Base-by-base conservation (phyloP, 2,797 vertebrate genomes). In the Siniperca obscura region DNA sequence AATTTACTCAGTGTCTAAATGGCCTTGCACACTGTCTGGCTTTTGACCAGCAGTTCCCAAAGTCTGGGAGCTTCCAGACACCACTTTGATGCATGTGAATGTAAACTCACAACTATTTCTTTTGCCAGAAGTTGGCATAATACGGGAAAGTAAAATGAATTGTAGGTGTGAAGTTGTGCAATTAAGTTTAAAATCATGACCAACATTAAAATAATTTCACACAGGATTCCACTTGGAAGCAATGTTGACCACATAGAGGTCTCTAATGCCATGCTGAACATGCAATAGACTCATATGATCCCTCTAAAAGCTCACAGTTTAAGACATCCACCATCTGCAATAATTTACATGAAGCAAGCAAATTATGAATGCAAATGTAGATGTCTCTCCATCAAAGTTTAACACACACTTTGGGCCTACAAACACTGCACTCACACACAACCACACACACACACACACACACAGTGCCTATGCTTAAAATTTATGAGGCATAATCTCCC, bases 401-500 rank as follows among this genome's bases (percentile, higher is more conserved):
- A 86, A 87, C 70, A 67, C 74, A 74, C 76, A 87, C 83, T 74
- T 46, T 74, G 70, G 78, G 78, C 74, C 76, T 46, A 83, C 59
- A 86, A 87, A 84, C 59, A 48, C 17, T 30, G 70, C 57, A 62
- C 57, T 13, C 46, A 70, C 71, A 68, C 50, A 67, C 74, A 76
- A 50, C 56, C 48, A 46, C 52, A 56, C 44, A 52, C 38, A 64
- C 68, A 76, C 68, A 76, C 38, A 65, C 72, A 72, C 79, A 88
- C 67, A 69, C 61, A 40, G 48, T 72, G 60, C 30, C n/a, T 70
- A 52, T 5, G 19, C 65, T 79, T 72, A 59, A 80, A 52, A 30
- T 89, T 85, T 84, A 90, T 77, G 50, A 82, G 48, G 71, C 70
- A 72, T 83, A 80, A 83, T 89, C 69, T 82, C 60, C 70, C 56